Evolutionary conservation across 2,113 vertebrate genomes (phyloP).

Genomic region (Arenaria interpres): DNA sequence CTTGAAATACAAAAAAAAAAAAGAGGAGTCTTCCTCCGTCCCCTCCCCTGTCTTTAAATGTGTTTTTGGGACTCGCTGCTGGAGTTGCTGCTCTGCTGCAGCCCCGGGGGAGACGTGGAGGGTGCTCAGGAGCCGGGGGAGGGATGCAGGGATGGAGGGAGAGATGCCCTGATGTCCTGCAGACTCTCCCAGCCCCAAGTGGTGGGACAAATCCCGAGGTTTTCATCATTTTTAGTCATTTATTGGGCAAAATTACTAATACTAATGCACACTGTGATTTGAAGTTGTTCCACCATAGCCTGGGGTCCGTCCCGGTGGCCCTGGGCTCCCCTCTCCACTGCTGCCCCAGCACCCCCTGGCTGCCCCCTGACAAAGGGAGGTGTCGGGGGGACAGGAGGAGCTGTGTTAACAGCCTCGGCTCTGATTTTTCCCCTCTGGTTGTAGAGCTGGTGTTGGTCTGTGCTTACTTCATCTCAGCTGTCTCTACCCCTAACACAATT

Average conservation of each 20-base stretch:
- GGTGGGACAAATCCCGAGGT: fast-evolving
- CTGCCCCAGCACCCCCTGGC: not conserved
- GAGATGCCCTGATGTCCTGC: not conserved
- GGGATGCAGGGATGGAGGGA: not conserved
- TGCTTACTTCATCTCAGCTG: not conserved
- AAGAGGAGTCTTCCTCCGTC: not conserved
- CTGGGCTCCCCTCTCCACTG: not conserved
- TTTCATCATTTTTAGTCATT: fast-evolving
- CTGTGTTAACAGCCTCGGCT: fast-evolving
- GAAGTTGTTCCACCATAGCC: fast-evolving
- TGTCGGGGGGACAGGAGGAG: fast-evolving
- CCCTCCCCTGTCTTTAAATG: not conserved
- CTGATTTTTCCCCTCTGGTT: too few relatives aligned
- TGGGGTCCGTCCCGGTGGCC: not conserved
- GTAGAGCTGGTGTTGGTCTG: fast-evolving
- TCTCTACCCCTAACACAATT: not conserved
- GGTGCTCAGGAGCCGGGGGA: fast-evolving
- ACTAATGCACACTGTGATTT: fast-evolving
- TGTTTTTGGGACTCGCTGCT: fast-evolving
- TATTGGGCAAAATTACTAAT: too few relatives aligned
- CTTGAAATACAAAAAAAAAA: too few relatives aligned
- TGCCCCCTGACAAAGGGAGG: fast-evolving
- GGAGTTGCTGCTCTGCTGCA: not conserved
- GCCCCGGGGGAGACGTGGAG: too few relatives aligned
- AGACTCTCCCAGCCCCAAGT: fast-evolving